Evolutionary conservation across 2,797 vertebrate genomes (phyloP), one percentile per base, ranked within the genome.

Genomic region (Furcifer pardalis): DNA sequence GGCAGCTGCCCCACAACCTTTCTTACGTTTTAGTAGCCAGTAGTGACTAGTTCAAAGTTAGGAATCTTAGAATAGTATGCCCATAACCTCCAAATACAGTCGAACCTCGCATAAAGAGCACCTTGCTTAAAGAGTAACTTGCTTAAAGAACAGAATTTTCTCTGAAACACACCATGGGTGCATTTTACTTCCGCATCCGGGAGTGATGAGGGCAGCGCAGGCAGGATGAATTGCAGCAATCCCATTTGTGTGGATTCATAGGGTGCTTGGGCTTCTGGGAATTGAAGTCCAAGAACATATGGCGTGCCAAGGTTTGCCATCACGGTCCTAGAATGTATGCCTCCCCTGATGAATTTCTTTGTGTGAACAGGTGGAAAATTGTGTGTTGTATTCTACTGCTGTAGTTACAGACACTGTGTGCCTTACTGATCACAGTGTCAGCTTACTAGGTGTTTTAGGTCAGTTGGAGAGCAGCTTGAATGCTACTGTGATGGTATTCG

Each of bases 401-500:
- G n/a, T 27, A n/a, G n/a, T 44, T 42, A 63, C 42, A 72, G 71
- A 21, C 71, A 49, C 27, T 6, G 49, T 19, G 44, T 30, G 7
- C 4, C 46, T 79, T 30, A 32, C 27, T 40, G 30, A 21, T 21
- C 35, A 49, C 10, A 62, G 27, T 25, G 27, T 42, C 19, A 79
- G 35, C 68, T 62, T 37, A 17, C 35, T 44, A 83, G 9, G n/a
- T 60, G 52, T 72, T 78, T 84, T 76, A 63, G 49, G 82, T 90
- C 76, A n/a, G 86, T 86, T 87, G 83, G 66, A 86, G 84, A 74
- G 79, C 4, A 49, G 59, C 9, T 68, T 82, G 79, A 88, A 82
- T 89, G 81, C 52, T 88, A 84, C 2, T 80, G 49, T 89, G 86
- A 84, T 94, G 85, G 42, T 77, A 49, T 91, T 83, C 84, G 87